Base-by-base conservation (phyloP, 2,113 vertebrate genomes). In the Oceanodroma tethys region DNA sequence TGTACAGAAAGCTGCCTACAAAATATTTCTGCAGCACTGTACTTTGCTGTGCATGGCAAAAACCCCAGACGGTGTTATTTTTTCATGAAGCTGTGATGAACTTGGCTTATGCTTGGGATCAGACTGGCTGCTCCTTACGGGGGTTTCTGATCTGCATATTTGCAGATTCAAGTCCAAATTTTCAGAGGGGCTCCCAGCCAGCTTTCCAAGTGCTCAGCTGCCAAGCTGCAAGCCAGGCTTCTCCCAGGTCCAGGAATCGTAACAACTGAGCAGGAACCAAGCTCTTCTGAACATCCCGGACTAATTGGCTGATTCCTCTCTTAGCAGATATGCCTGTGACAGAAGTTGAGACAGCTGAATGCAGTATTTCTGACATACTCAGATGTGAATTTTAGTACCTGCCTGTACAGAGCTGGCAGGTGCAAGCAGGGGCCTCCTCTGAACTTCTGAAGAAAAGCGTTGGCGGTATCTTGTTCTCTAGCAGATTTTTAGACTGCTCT, bases 11-110 rank as follows among this genome's bases (percentile, higher is more conserved):
- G 48, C 72, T 92, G 73, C 45, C 91, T 75, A 66, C 71, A 85
- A 94, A 95, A 93, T 88, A 94, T 93, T 93, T 95, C 81, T 93
- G 81, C 83, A 91, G 74, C 56, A n/a, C 38, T 15, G 19, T 91
- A 84, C 68, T 86, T 93, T 11, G 34, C 40, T 60, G 32, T 38
- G 34, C 13, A 10, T 21, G 40, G 74, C 65, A 92, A 92, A 86
- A 68, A 32, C 1, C 38, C 16, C 48, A 82, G 60, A 65, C 66
- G 48, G 38, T 80, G 66, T 89, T 95, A 89, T 84, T 95, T 95
- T 94, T 94, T 95, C 70, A 76, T 60, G 62, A 96, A 91, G 74
- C 87, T 95, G 70, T 58, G 75, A 82, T 81, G 86, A 93, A 65
- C 67, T 92, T 94, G 93, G 74, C 81, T 95, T 72, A 42, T 30